phyloP scores from a whole-genome alignment of 2,797 vertebrate genomes.

The Limnodromus scolopaceus region DNA sequence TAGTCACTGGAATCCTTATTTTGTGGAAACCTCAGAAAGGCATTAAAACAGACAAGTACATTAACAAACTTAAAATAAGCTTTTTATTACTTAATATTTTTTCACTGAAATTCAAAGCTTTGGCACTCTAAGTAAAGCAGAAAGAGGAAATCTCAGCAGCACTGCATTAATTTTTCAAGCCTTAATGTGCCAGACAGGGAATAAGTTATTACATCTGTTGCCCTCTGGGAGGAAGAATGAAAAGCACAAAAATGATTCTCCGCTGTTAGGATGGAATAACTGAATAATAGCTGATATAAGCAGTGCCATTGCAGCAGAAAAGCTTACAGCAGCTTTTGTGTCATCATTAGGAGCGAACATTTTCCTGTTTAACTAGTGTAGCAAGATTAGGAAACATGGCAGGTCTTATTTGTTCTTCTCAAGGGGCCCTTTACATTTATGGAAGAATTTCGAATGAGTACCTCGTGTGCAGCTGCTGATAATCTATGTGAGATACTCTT shows the following conservation, averaged over 20 bases:
- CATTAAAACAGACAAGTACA: constrained; percentile 66
- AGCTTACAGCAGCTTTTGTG: constrained; percentile 71
- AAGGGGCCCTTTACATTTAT: constrained; percentile 39
- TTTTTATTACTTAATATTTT: constrained; percentile 73
- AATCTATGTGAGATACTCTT: neutral
- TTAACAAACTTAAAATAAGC: constrained; percentile 74
- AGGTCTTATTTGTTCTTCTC: constrained; percentile 60
- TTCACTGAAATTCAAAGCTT: constrained; percentile 65
- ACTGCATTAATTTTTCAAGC: constrained; percentile 74
- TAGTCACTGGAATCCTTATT: constrained; percentile 35
- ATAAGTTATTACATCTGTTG: constrained; percentile 76
- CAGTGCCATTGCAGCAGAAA: constrained; percentile 19
- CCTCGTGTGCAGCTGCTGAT: neutral
- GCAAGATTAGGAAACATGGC: constrained; percentile 60
- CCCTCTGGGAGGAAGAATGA: constrained; percentile 76
- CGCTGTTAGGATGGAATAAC: constrained; percentile 41
- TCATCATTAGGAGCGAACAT: constrained; percentile 54
- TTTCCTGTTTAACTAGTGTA: constrained; percentile 47
- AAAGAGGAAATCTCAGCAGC: constrained; percentile 61
- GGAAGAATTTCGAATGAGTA: constrained; percentile 21
- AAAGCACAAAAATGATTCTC: constrained; percentile 67
- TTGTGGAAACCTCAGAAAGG: neutral
- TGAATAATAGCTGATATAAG: constrained; percentile 71
- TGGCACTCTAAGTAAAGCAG: constrained; percentile 53
- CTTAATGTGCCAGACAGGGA: constrained; percentile 73